Evolutionary conservation across 1,140 invertebrate genomes (phyloP).

Genomic region (Steinernema feltiae): DNA sequence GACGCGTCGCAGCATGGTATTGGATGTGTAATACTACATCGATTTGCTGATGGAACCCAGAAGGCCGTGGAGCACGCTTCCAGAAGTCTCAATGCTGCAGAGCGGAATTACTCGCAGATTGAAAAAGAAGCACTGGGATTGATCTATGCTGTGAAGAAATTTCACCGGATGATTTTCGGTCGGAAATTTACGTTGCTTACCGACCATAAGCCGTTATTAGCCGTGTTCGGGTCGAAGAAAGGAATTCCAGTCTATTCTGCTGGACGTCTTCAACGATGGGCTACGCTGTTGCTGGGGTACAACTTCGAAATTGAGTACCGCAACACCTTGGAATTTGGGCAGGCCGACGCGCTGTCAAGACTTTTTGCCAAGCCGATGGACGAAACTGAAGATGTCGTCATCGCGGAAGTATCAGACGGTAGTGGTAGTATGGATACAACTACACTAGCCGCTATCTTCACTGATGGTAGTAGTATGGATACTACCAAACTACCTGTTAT

Average conservation of each 20-base stretch:
- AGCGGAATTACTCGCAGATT: conserved; percentile 61
- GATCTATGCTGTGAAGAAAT: conserved; percentile 59
- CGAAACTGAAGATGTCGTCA: conserved; percentile 31
- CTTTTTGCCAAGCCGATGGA: conserved; percentile 29
- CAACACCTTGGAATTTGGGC: conserved; percentile 39
- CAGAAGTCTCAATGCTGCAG: conserved; percentile 57
- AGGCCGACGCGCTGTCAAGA: conserved; percentile 49
- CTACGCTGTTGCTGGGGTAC: conserved; percentile 54
- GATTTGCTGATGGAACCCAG: conserved; percentile 35
- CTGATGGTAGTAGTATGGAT: too few relatives aligned
- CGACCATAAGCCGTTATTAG: conserved; percentile 61
- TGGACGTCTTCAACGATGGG: conserved; percentile 58
- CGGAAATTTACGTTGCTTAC: conserved; percentile 59
- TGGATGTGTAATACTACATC: conserved; percentile 40
- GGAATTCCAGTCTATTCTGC: conserved; percentile 52
- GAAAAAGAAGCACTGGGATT: conserved; percentile 62
- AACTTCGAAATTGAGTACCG: conserved; percentile 57
- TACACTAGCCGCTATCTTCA: too few relatives aligned
- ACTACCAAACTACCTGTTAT: neutral
- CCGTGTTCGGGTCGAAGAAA: conserved; percentile 56
- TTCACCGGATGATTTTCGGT: conserved; percentile 60
- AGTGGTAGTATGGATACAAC: too few relatives aligned
- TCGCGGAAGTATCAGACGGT: conserved; percentile 7
- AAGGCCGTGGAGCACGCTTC: conserved; percentile 57
- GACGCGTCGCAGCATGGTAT: conserved; percentile 47